Evolutionary conservation across 2,797 vertebrate species (phyloP).

Genomic region (Catostomus latipinnis): DNA sequence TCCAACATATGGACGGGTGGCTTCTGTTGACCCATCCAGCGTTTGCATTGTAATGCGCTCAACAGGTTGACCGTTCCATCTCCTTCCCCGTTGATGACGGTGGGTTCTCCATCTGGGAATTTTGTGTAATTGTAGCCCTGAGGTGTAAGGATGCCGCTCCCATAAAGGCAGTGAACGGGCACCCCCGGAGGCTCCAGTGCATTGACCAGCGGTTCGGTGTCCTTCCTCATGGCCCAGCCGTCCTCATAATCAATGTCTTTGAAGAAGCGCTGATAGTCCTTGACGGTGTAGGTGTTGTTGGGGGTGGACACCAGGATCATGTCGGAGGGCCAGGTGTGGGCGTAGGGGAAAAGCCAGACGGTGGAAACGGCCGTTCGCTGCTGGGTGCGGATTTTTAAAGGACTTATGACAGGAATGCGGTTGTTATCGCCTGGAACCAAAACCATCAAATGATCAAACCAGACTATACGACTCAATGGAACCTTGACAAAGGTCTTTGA

Average conservation of each 20-base stretch:
- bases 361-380: constrained; percentile 93
- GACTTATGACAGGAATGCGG: constrained; percentile 90
- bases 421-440: constrained; percentile 89
- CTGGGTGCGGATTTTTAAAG: constrained; percentile 91
- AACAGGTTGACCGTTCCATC: constrained; percentile 93
- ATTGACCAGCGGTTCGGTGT: constrained; percentile 85
- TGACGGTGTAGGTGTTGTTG: constrained; percentile 86
- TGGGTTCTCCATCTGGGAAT: constrained; percentile 91
- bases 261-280: constrained; percentile 87
- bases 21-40: constrained; percentile 84
- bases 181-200: constrained; percentile 83
- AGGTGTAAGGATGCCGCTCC: constrained; percentile 84
- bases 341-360: constrained; percentile 92
- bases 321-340: constrained; percentile 85
- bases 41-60: constrained; percentile 85
- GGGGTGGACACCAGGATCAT: constrained; percentile 88
- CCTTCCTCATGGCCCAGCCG: constrained; percentile 91
- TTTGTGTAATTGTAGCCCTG: constrained; percentile 85
- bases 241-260: constrained; percentile 87
- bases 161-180: constrained; percentile 89
- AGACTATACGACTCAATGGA: background rate
- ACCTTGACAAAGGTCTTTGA: no score
- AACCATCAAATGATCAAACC: background rate
- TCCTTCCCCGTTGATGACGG: constrained; percentile 80
- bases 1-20: constrained; percentile 81